Evolutionary conservation across 1,140 invertebrate species (phyloP).

Genomic region (Drosophila kikkawai): DNA sequence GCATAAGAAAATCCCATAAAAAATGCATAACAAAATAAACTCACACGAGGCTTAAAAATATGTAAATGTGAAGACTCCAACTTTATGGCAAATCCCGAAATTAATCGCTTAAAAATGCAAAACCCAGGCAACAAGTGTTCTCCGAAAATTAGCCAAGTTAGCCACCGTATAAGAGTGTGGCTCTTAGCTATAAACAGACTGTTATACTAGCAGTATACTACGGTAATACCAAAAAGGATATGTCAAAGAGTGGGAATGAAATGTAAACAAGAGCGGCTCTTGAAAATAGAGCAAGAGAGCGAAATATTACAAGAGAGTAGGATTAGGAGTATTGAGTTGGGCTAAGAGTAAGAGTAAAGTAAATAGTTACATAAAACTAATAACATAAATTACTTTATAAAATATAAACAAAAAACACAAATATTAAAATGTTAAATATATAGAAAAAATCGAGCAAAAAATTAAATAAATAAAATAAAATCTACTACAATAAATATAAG

Average conservation of each 20-base stretch:
- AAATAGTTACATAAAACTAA: slow-evolving; percentile 55
- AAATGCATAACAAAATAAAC: not conserved
- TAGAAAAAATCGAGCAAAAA: not conserved
- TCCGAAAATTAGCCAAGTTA: slow-evolving; percentile 55
- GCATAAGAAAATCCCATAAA: slow-evolving; percentile 30
- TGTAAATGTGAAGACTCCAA: slow-evolving; percentile 6
- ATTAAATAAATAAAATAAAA: not conserved
- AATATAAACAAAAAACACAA: not conserved
- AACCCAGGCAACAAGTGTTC: slow-evolving; percentile 66
- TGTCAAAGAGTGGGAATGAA: slow-evolving; percentile 1
- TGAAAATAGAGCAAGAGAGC: not conserved
- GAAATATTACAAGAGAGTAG: not conserved
- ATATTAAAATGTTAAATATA: not conserved
- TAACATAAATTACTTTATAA: slow-evolving; percentile 5
- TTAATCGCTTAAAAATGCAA: slow-evolving; percentile 25
- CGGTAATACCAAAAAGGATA: slow-evolving; percentile 34
- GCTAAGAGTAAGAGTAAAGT: slow-evolving; percentile 22
- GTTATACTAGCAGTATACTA: not conserved
- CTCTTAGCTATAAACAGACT: not conserved
- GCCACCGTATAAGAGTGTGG: slow-evolving; percentile 54
- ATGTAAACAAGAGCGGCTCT: not conserved
- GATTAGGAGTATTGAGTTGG: not conserved
- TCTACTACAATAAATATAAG: not conserved
- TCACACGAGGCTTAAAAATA: slow-evolving; percentile 25
- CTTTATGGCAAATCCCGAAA: slow-evolving; percentile 29